A percentile compares a stretch with the other conserved stretches of the same genome.
Conservation (phyloP, 2,888 invertebrate species). For the Latheticus oryzae region DNA sequence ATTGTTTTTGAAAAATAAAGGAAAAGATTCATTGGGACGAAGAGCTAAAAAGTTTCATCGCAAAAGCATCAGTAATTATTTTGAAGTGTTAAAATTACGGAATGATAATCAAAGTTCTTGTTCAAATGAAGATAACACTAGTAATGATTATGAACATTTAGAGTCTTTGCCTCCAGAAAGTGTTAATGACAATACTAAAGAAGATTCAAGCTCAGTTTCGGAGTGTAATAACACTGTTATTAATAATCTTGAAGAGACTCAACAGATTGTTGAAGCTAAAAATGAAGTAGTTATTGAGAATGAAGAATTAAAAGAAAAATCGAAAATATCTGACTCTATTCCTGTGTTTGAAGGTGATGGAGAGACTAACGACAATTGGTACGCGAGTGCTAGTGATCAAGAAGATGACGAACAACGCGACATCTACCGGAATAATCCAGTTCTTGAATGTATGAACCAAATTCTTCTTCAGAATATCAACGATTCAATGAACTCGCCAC, state of each 20-base stretch:
- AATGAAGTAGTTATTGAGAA: slow-evolving; percentile 21
- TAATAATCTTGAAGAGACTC: slow-evolving; percentile 31
- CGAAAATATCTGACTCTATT: slow-evolving; percentile 65
- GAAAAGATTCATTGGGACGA: slow-evolving; percentile 56
- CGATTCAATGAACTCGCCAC: slow-evolving; percentile 64
- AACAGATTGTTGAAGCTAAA: slow-evolving; percentile 19
- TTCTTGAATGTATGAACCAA: slow-evolving; percentile 87
- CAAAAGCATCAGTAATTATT: slow-evolving; percentile 63
- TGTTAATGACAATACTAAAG: slow-evolving; percentile 69
- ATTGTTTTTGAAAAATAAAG: slow-evolving; percentile 59
- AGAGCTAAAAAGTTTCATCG: slow-evolving; percentile 58
- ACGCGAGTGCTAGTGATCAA: slow-evolving; percentile 81
- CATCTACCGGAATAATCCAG: slow-evolving; percentile 83
- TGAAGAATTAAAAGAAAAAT: slow-evolving; percentile 35
- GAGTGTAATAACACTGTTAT: slow-evolving; percentile 65
- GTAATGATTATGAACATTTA: slow-evolving; percentile 65
- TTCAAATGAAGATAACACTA: slow-evolving; percentile 70
- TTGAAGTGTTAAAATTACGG: slow-evolving; percentile 62
- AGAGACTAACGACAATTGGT: slow-evolving; percentile 77
- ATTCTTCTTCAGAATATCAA: slow-evolving; percentile 81
- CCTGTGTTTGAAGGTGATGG: slow-evolving; percentile 65
- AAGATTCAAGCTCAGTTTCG: slow-evolving; percentile 68
- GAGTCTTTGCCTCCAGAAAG: slow-evolving; percentile 65
- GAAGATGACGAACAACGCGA: slow-evolving; percentile 78
- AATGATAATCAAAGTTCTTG: slow-evolving; percentile 62